These are phyloP conservation scores for Ciconia boyciana DNA, from an alignment of 2,113 vertebrate genomes.

Conservation along the genomic window DNA sequence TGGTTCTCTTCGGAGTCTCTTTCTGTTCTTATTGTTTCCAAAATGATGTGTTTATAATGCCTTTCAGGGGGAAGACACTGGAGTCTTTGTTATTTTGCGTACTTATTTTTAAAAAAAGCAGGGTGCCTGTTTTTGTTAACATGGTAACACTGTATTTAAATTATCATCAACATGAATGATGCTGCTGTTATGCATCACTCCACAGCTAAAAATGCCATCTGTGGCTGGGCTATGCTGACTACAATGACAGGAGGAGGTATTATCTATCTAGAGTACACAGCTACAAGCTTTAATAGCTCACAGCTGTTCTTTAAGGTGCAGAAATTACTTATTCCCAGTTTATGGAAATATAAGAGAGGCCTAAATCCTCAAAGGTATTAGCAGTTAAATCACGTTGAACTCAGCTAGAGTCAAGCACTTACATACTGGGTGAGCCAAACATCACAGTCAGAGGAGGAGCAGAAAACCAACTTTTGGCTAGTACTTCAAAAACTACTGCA, in stretches of 20 bases:
- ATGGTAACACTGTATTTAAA: neutral
- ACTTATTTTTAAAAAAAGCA: neutral
- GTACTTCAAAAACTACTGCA: neutral
- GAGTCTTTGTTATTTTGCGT: neutral
- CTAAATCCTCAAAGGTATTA: slow-evolving; percentile 42
- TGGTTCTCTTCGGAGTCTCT: neutral
- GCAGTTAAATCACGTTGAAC: neutral
- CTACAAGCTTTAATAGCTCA: slow-evolving; percentile 36
- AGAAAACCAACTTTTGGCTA: neutral
- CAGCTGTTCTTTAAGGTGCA: slow-evolving; percentile 34
- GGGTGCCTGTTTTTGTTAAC: neutral
- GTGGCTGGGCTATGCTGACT: neutral
- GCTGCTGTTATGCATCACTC: neutral
- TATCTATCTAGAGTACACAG: neutral
- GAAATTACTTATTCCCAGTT: slow-evolving; percentile 39
- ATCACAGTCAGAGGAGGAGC: neutral
- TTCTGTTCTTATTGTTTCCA: neutral
- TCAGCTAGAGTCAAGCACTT: neutral
- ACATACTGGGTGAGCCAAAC: neutral
- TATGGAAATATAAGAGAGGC: slow-evolving; percentile 45
- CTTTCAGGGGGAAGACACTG: neutral
- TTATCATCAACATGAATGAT: neutral
- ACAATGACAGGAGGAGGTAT: neutral
- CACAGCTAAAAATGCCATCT: neutral
- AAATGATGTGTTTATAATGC: neutral